Conservation (phyloP, 1,140 invertebrate genomes). For the Popillia japonica region DNA sequence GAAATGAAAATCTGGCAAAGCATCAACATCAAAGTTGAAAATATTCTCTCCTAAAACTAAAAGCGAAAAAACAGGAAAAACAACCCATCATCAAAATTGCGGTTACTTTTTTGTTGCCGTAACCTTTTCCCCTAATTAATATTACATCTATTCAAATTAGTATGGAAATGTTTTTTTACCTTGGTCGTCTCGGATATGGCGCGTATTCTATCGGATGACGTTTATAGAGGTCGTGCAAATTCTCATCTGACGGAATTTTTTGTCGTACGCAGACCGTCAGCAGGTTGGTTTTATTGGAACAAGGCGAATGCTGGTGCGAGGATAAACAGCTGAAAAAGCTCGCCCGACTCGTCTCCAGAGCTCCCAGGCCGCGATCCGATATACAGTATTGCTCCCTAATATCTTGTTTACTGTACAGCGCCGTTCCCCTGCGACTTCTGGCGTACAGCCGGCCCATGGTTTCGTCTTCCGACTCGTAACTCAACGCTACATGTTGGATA, state of each 20-base stretch:
- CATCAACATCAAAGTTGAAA: not conserved
- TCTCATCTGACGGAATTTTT: constrained; percentile 84
- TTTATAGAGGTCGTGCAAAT: constrained; percentile 70
- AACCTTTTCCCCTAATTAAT: not conserved
- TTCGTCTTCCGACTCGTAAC: constrained; percentile 77
- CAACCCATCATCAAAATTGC: not conserved
- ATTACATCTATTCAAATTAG: constrained; percentile 13
- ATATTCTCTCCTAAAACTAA: not conserved
- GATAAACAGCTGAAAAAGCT: constrained; percentile 78
- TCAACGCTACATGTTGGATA: constrained; percentile 69
- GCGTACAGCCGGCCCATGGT: constrained; percentile 66
- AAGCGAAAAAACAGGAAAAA: not conserved
- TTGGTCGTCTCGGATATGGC: constrained; percentile 66
- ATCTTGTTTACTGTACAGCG: constrained; percentile 77
- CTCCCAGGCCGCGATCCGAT: constrained; percentile 86
- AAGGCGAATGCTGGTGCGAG: constrained; percentile 71
- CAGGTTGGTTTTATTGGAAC: constrained; percentile 69
- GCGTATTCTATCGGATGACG: constrained; percentile 68
- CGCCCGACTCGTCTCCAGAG: constrained; percentile 77
- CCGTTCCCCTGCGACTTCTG: constrained; percentile 54
- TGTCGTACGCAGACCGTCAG: constrained; percentile 85
- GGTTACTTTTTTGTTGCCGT: not conserved
- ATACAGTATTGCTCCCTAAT: constrained; percentile 92
- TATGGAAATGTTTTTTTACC: constrained; percentile 41
- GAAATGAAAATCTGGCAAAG: too few relatives aligned